Evolutionary conservation across 2,888 invertebrate species (phyloP).

Genomic region (Perizoma flavofasciatum): DNA sequence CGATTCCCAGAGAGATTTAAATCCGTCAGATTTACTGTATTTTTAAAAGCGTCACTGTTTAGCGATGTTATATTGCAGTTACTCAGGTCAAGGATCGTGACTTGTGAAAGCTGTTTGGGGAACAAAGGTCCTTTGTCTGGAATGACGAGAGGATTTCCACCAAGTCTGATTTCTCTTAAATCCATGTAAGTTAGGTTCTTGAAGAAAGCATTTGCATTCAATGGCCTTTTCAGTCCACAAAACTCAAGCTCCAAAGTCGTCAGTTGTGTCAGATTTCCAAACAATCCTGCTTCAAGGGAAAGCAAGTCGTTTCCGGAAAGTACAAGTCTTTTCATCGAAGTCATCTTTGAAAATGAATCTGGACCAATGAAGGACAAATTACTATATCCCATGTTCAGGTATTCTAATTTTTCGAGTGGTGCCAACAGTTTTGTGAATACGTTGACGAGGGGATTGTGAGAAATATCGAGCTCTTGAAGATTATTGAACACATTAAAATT

Average conservation of each 20-base stretch:
- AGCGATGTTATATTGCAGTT: constrained; percentile 85
- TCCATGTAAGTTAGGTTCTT: constrained; percentile 86
- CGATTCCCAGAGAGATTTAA: constrained; percentile 85
- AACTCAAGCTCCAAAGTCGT: constrained; percentile 87
- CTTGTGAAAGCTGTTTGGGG: constrained; percentile 86
- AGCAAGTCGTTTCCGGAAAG: constrained; percentile 88
- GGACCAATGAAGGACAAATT: constrained; percentile 86
- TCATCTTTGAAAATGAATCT: constrained; percentile 87
- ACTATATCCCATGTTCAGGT: constrained; percentile 89
- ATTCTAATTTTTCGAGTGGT: constrained; percentile 86
- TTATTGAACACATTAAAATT: constrained; percentile 87
- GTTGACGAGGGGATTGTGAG: constrained; percentile 87
- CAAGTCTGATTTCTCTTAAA: constrained; percentile 86
- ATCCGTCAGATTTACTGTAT: constrained; percentile 85
- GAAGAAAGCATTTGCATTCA: constrained; percentile 87
- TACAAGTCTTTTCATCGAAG: constrained; percentile 85
- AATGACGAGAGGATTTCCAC: constrained; percentile 87
- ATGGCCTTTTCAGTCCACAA: constrained; percentile 85
- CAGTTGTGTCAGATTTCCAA: constrained; percentile 86
- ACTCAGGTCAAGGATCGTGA: constrained; percentile 86
- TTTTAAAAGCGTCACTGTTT: constrained; percentile 84
- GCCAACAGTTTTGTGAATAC: constrained; percentile 86
- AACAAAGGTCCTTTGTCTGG: constrained; percentile 84
- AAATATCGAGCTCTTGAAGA: constrained; percentile 87
- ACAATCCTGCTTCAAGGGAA: constrained; percentile 86